Percentiles rank a stretch among this genome's conserved stretches.
Conservation (phyloP, 1,140 invertebrate genomes). For the Megalopta genalis region DNA sequence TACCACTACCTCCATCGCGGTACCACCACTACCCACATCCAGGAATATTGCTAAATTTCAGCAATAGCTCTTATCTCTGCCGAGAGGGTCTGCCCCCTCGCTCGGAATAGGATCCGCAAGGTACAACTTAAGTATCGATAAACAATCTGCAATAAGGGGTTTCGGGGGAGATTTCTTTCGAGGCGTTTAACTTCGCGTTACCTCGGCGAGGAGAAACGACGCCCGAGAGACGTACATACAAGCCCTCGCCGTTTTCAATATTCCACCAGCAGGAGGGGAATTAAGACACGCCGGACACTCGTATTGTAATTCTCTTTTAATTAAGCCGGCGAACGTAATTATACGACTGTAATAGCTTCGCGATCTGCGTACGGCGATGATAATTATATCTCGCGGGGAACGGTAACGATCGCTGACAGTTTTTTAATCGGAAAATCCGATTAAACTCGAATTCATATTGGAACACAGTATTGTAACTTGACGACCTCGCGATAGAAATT, state of each 20-base stretch:
- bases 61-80: slow-evolving; percentile 52
- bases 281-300: slow-evolving; percentile 29
- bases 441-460: slow-evolving; percentile 43
- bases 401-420: slow-evolving; percentile 23
- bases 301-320: slow-evolving; percentile 43
- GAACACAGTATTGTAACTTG: not conserved
- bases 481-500: not conserved
- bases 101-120: slow-evolving; percentile 28
- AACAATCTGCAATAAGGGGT: slow-evolving; percentile 41
- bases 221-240: not conserved
- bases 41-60: slow-evolving; percentile 56
- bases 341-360: slow-evolving; percentile 33
- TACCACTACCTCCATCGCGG: not conserved
- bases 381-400: slow-evolving; percentile 40
- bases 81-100: slow-evolving; percentile 22
- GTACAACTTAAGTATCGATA: slow-evolving; percentile 21
- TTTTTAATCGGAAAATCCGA: slow-evolving; percentile 44
- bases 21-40: not conserved
- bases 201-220: not conserved
- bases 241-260: slow-evolving; percentile 20
- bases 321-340: slow-evolving; percentile 41
- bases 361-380: slow-evolving; percentile 36
- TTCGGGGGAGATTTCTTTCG: slow-evolving; percentile 2
- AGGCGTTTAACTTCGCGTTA: slow-evolving; percentile 15
- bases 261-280: not conserved